phyloP scores from a whole-genome alignment of 2,797 vertebrate species.

The Pogoniulus pusillus region DNA sequence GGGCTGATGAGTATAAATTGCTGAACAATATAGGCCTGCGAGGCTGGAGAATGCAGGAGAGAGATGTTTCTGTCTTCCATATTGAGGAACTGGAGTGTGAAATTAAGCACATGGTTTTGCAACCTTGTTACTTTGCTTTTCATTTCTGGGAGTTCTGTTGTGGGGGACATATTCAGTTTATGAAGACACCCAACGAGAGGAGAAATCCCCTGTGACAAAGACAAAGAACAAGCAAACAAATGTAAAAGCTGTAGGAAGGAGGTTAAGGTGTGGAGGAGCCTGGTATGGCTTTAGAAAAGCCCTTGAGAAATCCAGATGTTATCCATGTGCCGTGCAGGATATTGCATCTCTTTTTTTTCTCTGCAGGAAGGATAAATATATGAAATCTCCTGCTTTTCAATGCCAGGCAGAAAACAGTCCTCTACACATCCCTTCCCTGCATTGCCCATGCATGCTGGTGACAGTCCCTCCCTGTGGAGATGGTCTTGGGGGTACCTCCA shows the following conservation, averaged over 20 bases:
- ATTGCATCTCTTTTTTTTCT: neutral
- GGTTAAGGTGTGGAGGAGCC: neutral
- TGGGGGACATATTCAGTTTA: neutral
- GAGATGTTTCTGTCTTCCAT: neutral
- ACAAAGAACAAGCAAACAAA: neutral
- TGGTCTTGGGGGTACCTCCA: fast-evolving
- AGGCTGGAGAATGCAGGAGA: neutral
- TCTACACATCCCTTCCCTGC: neutral
- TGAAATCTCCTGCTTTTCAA: neutral
- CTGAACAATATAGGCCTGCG: neutral
- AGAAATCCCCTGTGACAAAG: neutral
- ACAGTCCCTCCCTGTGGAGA: neutral
- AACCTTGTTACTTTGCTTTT: neutral
- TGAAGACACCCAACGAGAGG: neutral
- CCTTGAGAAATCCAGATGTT: neutral
- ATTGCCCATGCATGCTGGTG: neutral
- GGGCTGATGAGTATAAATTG: neutral
- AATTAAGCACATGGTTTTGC: constrained; percentile 18
- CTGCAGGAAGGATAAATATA: neutral
- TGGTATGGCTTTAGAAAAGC: neutral
- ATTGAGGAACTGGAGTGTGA: constrained; percentile 38
- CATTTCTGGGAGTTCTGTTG: neutral
- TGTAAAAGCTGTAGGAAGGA: neutral
- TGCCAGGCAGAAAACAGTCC: neutral
- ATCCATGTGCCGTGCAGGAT: neutral